These are phyloP conservation scores for Sanderia malayensis DNA, from an alignment of 30 jellyfish, hydroid and myxozoan species.

Conservation along the genomic window DNA sequence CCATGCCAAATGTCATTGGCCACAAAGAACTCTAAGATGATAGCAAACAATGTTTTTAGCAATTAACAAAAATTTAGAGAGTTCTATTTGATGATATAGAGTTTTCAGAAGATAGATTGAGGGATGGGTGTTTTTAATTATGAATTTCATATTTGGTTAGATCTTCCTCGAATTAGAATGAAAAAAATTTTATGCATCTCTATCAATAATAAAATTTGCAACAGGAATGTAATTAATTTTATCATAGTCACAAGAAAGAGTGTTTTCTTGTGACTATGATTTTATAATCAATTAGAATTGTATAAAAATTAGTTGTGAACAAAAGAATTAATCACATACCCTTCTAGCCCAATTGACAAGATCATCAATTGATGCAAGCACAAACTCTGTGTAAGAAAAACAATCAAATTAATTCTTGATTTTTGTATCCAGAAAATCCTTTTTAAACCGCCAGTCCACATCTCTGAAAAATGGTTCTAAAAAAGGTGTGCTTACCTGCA, in stretches of 20 bases:
- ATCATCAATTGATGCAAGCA: constrained; percentile 93
- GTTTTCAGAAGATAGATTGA: too few species aligned
- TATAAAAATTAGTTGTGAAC: neutral
- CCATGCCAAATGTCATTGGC: constrained; percentile 99
- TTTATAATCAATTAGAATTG: neutral
- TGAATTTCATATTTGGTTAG: too few species aligned
- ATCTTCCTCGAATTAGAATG: too few species aligned
- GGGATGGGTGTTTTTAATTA: too few species aligned
- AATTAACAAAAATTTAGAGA: too few species aligned
- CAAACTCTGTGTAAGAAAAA: too few species aligned
- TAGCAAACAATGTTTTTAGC: neutral
- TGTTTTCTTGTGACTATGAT: neutral
- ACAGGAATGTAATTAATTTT: too few species aligned
- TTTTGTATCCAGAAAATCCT: neutral
- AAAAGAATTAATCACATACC: constrained; percentile 39
- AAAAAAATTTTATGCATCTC: too few species aligned
- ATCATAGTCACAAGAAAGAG: too few species aligned
- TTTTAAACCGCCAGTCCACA: neutral
- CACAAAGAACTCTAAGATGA: constrained; percentile 82
- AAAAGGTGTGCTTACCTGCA: constrained; percentile 58
- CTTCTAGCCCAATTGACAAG: constrained; percentile 99
- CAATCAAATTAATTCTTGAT: too few species aligned
- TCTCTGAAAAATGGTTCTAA: neutral
- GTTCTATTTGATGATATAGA: too few species aligned
- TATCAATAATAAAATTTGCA: too few species aligned